Conservation (phyloP, 35 echinoderm and acorn worm genomes). For the Hemicentrotus pulcherrimus region DNA sequence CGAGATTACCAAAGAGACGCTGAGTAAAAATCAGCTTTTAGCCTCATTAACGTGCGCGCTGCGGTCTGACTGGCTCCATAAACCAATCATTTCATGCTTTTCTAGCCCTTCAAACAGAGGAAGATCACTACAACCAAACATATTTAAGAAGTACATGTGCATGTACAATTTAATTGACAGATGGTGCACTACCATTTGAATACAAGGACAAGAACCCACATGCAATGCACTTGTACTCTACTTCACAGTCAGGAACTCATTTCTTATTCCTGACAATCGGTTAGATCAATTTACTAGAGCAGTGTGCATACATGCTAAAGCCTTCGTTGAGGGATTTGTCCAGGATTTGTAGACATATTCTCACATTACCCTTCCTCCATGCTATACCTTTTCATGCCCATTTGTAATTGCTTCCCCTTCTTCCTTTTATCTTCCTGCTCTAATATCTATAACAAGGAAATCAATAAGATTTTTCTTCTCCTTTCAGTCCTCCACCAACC, state of each 20-base stretch:
- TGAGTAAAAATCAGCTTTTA: too few species aligned
- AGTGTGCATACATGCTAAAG: constrained; percentile 38
- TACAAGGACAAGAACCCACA: background rate
- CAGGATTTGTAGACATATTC: background rate
- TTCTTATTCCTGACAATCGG: background rate
- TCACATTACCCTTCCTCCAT: background rate
- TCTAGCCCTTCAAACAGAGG: background rate
- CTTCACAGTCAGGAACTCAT: background rate
- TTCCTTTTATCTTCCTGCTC: too few species aligned
- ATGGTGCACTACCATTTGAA: background rate
- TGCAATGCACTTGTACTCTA: background rate
- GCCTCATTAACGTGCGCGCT: too few species aligned
- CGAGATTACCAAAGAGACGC: too few species aligned
- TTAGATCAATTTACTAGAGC: background rate
- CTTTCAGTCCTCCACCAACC: background rate
- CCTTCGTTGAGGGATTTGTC: background rate
- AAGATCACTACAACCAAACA: background rate
- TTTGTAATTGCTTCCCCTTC: background rate
- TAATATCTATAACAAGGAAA: too few species aligned
- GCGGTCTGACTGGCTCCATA: too few species aligned
- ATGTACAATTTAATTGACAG: background rate
- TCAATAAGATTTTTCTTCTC: too few species aligned
- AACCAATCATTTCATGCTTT: too few species aligned
- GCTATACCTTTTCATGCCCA: background rate
- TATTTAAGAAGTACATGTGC: background rate